Base-by-base conservation (phyloP, 2,888 invertebrate genomes). In the Alloscopus bannaensis region DNA sequence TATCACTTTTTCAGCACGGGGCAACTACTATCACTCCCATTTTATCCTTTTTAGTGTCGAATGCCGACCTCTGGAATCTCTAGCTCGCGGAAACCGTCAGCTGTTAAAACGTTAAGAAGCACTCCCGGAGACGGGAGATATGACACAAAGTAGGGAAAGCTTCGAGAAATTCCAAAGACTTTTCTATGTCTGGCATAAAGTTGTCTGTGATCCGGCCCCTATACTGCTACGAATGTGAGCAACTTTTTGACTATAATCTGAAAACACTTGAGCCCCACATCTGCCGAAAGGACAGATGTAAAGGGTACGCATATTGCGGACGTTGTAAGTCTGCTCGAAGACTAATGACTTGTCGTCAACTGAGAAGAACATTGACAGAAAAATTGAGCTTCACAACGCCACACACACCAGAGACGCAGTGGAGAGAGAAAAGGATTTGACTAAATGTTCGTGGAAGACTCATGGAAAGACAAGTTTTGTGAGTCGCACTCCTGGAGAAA, bases 291-390 rank as follows among this genome's bases (percentile, higher is more conserved):
- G 47, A 18, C 4, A 47, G n/a, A 47, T n/a, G 47, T 8, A 36
- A 36, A 36, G 13, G 36, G 13, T 47, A 47, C 4, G 47, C 47
- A 47, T 36, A 8, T 13, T n/a, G n/a, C n/a, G n/a, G n/a, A n/a
- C 36, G 13, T 36, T 36, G 36, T 36, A 13, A 36, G 36, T 36
- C 13, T 36, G 24, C 52, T 4, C 24, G 22, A 52, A 29, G 45
- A 47, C 70, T 69, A 50, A 60, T 70, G 59, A 60, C 70, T 31
- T 16, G 1, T 31, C 28, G 1, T 31, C 28, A 47, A 60, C 60
- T 59, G 59, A 70, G 42, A 36, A 31, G 47, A 22, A 28, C 50
- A 52, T 47, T 47, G 65, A 64, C 28, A 64, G 64, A 36, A 26
- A 24, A 42, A 64, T 20, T 6, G 50, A 20, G 8, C 29, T 50